Base-by-base conservation (phyloP, 92 coral and sea anemone species). In the Blastomussa wellsi region DNA sequence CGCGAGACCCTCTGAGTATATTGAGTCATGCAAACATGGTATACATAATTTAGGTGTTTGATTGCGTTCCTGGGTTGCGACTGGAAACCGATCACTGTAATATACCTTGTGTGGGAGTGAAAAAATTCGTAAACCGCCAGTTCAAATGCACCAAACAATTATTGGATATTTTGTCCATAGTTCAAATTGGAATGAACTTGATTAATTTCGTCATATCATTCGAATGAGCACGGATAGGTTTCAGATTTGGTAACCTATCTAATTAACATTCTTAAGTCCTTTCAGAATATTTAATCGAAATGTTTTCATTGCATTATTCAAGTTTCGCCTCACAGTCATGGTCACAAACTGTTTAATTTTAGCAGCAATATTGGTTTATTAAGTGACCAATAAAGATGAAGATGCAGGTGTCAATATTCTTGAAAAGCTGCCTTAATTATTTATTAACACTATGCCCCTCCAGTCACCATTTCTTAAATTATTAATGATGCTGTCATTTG, bases 311-410 rank as follows among this genome's bases (percentile, higher is more conserved):
- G 26, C 33, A 49, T 62, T 62, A 38, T 38, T 64, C 48, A 28
- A 60, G 37, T 60, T 79, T 62, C 28, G 32, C 24, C 51, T 24
- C 9, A 22, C 48, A 20, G 75, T 20, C 20, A 17, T 68, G 37
- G 11, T 79, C 39, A 39, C 26, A n/a, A n/a, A 33, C 52, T 47
- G 82, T 62, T 57, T 14, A 78, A 38, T 36, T 38, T 64, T 62
- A 62, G 47, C 83, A 38, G 14, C 19, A 69, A 49, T 48, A 31
- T 36, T 51, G 52, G 57, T 13, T 37, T 15, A 19, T 2, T 22
- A n/a, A 32, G 26, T 72, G 78, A 52, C 86, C 86, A 82, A 82
- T 44, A n/a, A n/a, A n/a, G n/a, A n/a, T n/a, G n/a, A n/a, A n/a
- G n/a, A n/a, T n/a, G 69, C 53, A 49, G 52, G 55, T 82, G 78